These are phyloP conservation scores for Dromaius novaehollandiae DNA, from an alignment of 2,113 vertebrate species.

Conservation along the genomic window DNA sequence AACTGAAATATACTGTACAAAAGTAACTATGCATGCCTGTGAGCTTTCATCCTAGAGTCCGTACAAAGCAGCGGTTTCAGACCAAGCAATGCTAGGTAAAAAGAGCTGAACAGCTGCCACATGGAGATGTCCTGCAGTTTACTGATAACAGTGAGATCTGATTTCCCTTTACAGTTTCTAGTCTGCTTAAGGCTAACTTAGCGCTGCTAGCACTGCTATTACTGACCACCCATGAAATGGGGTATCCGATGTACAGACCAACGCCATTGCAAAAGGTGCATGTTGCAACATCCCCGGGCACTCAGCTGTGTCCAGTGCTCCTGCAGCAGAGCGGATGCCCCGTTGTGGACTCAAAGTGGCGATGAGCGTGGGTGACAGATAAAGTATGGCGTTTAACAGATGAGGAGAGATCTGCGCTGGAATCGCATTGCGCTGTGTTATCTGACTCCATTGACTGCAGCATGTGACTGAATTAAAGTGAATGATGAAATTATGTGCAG, in stretches of 20 bases:
- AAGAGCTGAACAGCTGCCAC: not conserved
- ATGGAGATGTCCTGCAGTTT: not conserved
- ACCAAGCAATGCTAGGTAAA: not conserved
- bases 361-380: slow-evolving; percentile 3
- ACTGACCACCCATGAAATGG: not conserved
- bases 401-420: not conserved
- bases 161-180: not conserved
- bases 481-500: slow-evolving; percentile 70
- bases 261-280: not conserved
- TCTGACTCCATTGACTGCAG: slow-evolving; percentile 40
- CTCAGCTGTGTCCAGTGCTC: not conserved
- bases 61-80: not conserved
- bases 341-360: not conserved
- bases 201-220: not conserved
- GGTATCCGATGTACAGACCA: not conserved
- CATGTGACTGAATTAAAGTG: slow-evolving; percentile 66
- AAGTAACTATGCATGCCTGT: accelerated
- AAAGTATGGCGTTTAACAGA: not conserved
- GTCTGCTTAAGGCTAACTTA: not conserved
- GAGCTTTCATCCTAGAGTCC: not conserved
- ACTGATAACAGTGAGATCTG: not conserved
- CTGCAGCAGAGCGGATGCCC: not conserved
- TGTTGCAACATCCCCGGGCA: not conserved
- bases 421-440: slow-evolving; percentile 44
- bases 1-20: not conserved